These are phyloP conservation scores for Indicator indicator DNA, from an alignment of 2,113 vertebrate genomes.

Conservation along the genomic window DNA sequence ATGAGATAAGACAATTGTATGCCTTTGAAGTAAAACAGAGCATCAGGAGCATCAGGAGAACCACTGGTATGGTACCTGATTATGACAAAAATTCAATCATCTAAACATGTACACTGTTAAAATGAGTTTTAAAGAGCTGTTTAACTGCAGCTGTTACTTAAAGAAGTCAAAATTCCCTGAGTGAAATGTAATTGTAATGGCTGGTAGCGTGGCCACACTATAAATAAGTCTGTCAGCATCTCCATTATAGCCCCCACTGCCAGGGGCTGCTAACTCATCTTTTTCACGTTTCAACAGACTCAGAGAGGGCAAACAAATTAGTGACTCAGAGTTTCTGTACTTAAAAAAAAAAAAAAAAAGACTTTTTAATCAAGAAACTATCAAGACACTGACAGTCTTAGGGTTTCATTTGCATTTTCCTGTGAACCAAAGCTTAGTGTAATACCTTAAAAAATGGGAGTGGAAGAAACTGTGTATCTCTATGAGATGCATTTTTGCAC, in stretches of 20 bases:
- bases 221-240: slow-evolving; percentile 17
- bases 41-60: neutral
- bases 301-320: slow-evolving; percentile 37
- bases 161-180: neutral
- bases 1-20: slow-evolving; percentile 48
- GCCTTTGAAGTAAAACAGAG: slow-evolving; percentile 30
- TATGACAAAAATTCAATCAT: slow-evolving; percentile 1
- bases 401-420: neutral
- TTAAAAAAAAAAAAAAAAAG: neutral
- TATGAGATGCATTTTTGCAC: neutral
- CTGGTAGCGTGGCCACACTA: neutral
- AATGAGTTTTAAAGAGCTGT: neutral
- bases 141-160: neutral
- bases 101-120: neutral
- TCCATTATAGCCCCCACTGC: neutral
- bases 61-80: neutral
- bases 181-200: neutral
- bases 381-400: neutral
- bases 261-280: slow-evolving; percentile 25
- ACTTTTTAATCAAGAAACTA: neutral
- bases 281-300: neutral
- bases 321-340: slow-evolving; percentile 22
- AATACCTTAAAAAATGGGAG: neutral
- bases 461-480: neutral
- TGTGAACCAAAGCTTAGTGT: neutral